These are phyloP conservation scores for Anthonomus grandis DNA, from an alignment of 1,140 invertebrate genomes.

Conservation along the genomic window DNA sequence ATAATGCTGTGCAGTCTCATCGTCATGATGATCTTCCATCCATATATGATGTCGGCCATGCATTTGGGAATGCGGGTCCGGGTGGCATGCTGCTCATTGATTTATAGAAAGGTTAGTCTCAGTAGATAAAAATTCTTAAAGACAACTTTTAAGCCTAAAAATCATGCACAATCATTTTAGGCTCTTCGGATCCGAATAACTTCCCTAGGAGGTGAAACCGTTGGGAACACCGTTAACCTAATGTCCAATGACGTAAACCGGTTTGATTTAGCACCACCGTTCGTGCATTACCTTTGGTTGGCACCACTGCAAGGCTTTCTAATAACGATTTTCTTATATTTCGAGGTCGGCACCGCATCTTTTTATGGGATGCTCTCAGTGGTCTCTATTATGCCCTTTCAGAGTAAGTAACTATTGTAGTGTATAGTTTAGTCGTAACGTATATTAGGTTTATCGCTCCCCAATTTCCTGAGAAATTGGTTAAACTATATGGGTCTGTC, in stretches of 20 bases:
- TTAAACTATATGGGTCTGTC: no score
- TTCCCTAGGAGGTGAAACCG: constrained; percentile 28
- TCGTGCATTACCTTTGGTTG: constrained; percentile 52
- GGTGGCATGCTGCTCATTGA: constrained; percentile 67
- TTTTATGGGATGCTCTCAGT: constrained; percentile 75
- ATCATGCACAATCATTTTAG: no score
- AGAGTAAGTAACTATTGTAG: constrained; percentile 54
- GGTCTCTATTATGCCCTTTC: constrained; percentile 77
- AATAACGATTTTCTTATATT: constrained; percentile 72
- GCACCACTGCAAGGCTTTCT: constrained; percentile 50
- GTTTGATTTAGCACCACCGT: constrained; percentile 56
- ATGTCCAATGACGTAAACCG: constrained; percentile 75
- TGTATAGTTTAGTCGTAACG: no score
- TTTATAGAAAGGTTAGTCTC: constrained; percentile 72
- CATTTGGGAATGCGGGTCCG: constrained; percentile 71
- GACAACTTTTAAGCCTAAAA: no score
- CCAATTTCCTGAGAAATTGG: no score
- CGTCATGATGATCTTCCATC: constrained; percentile 51
- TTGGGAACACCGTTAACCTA: constrained; percentile 78
- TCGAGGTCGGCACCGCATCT: constrained; percentile 66
- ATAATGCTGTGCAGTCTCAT: constrained; percentile 53
- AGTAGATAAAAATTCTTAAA: no score
- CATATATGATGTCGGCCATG: constrained; percentile 66
- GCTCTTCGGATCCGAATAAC: constrained; percentile 32
- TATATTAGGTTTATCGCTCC: no score